A percentile compares a stretch with the other conserved stretches of the same genome.
These are phyloP conservation scores for Halcyon chelicuti DNA, from an alignment of 2,797 vertebrate species.

Conservation along the genomic window DNA sequence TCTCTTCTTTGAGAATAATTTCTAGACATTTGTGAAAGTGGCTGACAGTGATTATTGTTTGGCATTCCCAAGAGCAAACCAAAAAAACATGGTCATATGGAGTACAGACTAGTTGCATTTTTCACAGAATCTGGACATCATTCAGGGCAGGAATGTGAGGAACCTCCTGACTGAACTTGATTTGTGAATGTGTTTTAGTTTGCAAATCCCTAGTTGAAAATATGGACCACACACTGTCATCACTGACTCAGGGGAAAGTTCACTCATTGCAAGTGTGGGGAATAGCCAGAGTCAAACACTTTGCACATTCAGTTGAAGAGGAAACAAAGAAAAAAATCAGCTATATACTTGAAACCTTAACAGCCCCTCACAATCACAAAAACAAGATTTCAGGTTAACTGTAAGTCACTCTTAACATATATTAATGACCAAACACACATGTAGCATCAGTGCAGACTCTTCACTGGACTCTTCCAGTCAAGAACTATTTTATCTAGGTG, in stretches of 20 bases:
- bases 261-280: not conserved
- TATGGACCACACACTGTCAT: not conserved
- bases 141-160: not conserved
- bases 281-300: not conserved
- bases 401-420: not conserved
- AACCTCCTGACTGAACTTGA: constrained; percentile 10
- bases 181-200: constrained; percentile 12
- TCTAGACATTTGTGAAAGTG: not conserved
- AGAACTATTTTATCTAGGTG: not conserved
- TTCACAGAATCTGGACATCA: constrained; percentile 3
- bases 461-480: not conserved
- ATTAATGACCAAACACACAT: not conserved
- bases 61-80: not conserved
- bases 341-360: not conserved
- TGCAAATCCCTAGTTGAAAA: constrained; percentile 13
- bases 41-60: not conserved
- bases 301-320: not conserved
- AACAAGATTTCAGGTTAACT: not conserved
- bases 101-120: constrained; percentile 3
- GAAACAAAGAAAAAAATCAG: not conserved
- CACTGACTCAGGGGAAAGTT: not conserved
- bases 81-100: not conserved
- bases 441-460: not conserved
- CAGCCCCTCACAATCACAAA: not conserved
- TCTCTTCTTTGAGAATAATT: not conserved